Evolutionary conservation across 2,113 vertebrate species (phyloP).

Genomic region (Caretta caretta): DNA sequence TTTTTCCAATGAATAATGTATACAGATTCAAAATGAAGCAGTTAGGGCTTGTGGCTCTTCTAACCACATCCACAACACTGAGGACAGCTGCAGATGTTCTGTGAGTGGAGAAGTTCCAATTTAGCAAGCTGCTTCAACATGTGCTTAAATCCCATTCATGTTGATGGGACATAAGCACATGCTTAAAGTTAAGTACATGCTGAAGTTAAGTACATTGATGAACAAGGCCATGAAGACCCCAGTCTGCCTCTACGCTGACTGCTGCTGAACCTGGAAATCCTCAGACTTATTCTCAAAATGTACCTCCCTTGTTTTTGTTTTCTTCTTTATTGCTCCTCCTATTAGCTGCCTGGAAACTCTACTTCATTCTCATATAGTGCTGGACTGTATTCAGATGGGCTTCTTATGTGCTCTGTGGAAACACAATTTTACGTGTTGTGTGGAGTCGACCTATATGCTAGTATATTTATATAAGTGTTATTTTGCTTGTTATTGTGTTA

Average conservation of each 20-base stretch:
- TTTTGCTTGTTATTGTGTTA: background rate
- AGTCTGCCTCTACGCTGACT: background rate
- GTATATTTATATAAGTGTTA: background rate
- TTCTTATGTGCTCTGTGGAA: background rate
- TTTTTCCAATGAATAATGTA: background rate
- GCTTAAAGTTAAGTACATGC: background rate
- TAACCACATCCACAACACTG: background rate
- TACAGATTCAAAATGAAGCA: background rate
- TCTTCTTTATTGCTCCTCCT: background rate
- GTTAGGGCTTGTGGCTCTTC: background rate
- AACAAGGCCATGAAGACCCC: background rate
- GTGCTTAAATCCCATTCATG: background rate
- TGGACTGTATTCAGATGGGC: background rate
- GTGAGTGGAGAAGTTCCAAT: background rate
- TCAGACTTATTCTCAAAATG: background rate
- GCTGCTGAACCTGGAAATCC: background rate
- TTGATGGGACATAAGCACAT: background rate
- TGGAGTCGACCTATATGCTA: background rate
- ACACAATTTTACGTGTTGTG: background rate
- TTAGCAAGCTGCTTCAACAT: background rate
- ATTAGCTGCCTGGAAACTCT: background rate
- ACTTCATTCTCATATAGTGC: background rate
- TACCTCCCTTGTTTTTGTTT: background rate
- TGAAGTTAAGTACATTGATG: background rate
- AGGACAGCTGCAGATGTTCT: background rate